Conservation (phyloP, 1,140 invertebrate genomes). For the Procambarus virginalis region DNA sequence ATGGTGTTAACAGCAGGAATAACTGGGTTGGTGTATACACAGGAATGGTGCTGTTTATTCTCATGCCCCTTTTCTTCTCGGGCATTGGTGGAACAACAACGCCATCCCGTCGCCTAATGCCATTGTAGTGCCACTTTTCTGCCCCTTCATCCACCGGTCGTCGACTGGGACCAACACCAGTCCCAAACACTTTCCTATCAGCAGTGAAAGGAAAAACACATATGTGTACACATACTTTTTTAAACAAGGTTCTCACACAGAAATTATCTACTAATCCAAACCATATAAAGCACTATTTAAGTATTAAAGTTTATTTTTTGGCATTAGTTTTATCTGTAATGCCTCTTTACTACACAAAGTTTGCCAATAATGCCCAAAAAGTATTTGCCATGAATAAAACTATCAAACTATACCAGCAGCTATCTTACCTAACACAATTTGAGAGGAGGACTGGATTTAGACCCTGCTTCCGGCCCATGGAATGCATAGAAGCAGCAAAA, state of each 20-base stretch:
- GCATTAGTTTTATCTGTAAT: too few species aligned
- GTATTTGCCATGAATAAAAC: too few species aligned
- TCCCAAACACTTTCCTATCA: conserved; percentile 68
- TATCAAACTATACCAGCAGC: too few species aligned
- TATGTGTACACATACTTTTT: too few species aligned
- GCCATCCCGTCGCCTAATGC: conserved; percentile 61
- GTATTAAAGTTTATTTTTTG: too few species aligned
- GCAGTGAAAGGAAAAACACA: not conserved
- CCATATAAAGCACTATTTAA: too few species aligned
- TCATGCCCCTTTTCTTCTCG: conserved; percentile 44
- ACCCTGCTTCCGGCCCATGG: conserved; percentile 66
- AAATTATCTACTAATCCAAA: too few species aligned
- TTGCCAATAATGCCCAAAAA: too few species aligned
- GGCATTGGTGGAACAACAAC: conserved; percentile 51
- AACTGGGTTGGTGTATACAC: conserved; percentile 56
- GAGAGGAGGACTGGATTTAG: conserved; percentile 68
- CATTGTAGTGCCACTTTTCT: conserved; percentile 70
- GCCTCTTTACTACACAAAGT: too few species aligned
- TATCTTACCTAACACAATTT: conserved; percentile 69
- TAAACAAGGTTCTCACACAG: too few species aligned
- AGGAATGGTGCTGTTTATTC: conserved; percentile 26
- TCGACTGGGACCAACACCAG: conserved; percentile 68
- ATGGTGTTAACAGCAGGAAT: conserved; percentile 40
- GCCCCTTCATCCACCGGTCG: conserved; percentile 63
- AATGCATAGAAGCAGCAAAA: conserved; percentile 69